Base-by-base conservation (phyloP, 1,140 invertebrate species). In the Zophobas morio region DNA sequence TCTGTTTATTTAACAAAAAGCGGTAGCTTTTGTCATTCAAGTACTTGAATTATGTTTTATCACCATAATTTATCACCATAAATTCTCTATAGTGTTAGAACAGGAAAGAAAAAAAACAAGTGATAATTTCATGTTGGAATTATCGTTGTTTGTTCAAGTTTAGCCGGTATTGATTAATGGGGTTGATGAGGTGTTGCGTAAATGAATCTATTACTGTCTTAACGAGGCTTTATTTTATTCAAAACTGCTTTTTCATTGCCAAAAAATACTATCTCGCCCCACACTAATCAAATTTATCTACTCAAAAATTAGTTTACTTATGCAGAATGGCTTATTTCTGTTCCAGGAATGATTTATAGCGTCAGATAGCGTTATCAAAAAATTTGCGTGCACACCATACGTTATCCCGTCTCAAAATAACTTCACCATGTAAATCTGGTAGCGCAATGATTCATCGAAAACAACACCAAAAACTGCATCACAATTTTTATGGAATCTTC, bases 1-100 rank as follows among this genome's bases (percentile, higher is more conserved):
- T 63, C 36, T 37, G 35, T 40, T 63, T 51, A 51, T 20, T n/a
- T 20, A 51, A 2, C 3, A 20, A 63, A 63, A 63, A 63, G 39
- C 6, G 37, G 57, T 63, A n/a, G 1, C 34, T 6, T 57, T 57
- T 46, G 49, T 37, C 1, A 8, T 63, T 63, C 36, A 63, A 63
- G 35, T 8, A 39, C 33, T 5, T 33, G 54, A 57, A 33, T 57
- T 35, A 35, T 35, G 54, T 57, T 32, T 57, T 57, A 57, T 57
- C 54, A 35, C 2, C 34, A 33, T 57, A 33, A 57, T 57, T 57
- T 57, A 57, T 57, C 54, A 33, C 20, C 2, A 57, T 33, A 4
- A 46, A 46, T 46, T 46, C 8, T 46, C 42, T 8, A 3, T 46
- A 8, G 3, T 46, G 42, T 8, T 8, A 8, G 8, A 46, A 46